Evolutionary conservation across 2,797 vertebrate species (phyloP).

Genomic region (Vireo griseus): DNA sequence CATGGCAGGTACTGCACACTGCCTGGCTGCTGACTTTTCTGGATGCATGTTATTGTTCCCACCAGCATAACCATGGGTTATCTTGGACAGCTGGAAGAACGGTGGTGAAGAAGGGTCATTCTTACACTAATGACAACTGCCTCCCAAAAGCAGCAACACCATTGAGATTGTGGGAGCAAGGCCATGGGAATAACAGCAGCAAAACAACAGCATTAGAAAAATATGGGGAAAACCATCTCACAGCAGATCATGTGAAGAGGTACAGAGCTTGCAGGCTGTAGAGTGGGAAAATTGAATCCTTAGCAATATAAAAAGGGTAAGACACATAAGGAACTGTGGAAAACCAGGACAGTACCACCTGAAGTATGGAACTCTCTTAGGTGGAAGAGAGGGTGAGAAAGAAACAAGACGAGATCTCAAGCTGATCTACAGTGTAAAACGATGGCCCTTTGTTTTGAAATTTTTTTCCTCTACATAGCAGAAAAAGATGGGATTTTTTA

Average conservation of each 20-base stretch:
- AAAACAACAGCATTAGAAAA: not conserved
- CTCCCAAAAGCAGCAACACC: not conserved
- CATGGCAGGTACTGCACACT: not conserved
- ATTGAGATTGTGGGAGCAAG: not conserved
- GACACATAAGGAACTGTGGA: not conserved
- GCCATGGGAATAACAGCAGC: not conserved
- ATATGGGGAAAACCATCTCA: not conserved
- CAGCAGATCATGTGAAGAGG: accelerated
- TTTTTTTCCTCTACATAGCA: accelerated
- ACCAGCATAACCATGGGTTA: not conserved
- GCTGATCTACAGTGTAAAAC: not conserved
- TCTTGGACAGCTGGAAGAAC: not conserved
- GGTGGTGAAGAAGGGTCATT: not conserved
- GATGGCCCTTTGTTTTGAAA: not conserved
- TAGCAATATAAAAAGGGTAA: not conserved
- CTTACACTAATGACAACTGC: not conserved
- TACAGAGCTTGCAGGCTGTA: not conserved
- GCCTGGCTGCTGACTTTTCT: not conserved
- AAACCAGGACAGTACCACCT: not conserved
- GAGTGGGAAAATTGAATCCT: not conserved
- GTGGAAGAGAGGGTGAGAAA: not conserved
- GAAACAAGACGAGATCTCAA: not conserved
- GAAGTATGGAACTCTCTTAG: not conserved
- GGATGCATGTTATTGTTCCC: not conserved
- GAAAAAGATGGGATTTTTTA: not conserved